A percentile compares a stretch with the other conserved stretches of the same genome.
phyloP scores from a whole-genome alignment of 2,113 vertebrate species.

The Petrocephalus microphthalmus region DNA sequence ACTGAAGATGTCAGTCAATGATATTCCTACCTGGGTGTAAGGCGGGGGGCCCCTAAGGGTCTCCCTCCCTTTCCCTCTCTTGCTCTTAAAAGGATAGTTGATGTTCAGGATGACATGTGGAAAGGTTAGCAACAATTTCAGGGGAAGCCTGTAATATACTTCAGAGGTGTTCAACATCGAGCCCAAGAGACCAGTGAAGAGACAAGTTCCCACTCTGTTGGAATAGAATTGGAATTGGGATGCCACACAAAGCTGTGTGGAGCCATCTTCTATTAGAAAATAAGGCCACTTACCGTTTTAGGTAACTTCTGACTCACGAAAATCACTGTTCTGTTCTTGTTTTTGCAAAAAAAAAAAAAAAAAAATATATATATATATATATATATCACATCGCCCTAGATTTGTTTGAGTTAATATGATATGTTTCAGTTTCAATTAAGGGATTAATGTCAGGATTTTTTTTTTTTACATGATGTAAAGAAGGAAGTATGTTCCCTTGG shows the following conservation, averaged over 20 bases:
- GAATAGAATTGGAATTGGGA: constrained; percentile 25
- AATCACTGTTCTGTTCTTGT: neutral
- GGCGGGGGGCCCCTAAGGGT: neutral
- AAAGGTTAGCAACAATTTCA: constrained; percentile 58
- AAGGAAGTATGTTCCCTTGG: neutral
- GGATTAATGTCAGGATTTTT: neutral
- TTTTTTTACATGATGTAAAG: neutral
- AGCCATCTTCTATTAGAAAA: neutral
- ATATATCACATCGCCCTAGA: too few relatives aligned
- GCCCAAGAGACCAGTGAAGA: constrained; percentile 49
- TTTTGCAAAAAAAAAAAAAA: neutral
- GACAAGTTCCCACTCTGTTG: neutral
- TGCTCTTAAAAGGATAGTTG: constrained; percentile 46
- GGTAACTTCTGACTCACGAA: neutral
- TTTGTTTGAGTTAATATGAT: constrained; percentile 4
- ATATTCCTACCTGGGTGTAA: constrained; percentile 30
- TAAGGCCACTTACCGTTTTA: neutral
- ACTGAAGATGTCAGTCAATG: constrained; percentile 55
- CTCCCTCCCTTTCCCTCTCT: neutral
- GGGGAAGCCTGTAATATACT: constrained; percentile 55
- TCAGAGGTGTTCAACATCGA: constrained; percentile 60
- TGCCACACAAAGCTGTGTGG: too few relatives aligned
- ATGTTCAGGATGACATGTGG: constrained; percentile 57
- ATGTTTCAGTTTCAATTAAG: constrained; percentile 4
- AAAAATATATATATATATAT: too few relatives aligned